Base-by-base conservation (phyloP, 2,113 vertebrate genomes). In the Dipodomys ordii region DNA sequence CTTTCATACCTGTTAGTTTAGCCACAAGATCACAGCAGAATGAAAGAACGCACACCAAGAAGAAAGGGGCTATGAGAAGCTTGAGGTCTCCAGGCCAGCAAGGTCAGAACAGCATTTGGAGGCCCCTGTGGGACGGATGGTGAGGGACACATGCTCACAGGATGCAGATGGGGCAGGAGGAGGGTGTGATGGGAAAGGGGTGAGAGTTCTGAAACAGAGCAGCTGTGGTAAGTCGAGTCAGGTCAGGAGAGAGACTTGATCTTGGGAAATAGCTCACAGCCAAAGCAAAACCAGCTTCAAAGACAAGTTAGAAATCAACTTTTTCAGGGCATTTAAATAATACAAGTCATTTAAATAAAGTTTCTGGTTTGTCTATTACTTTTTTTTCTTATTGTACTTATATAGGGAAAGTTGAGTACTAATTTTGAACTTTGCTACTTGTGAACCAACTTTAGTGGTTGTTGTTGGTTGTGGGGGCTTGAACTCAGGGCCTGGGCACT, bases 361-460 rank as follows among this genome's bases (percentile, higher is more conserved):
- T 74, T 27, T 90, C 96, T 39, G 11, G 39, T 83, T 78, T 67
- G 9, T 5, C 8, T 87, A n/a, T 11, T 44, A 71, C 68, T 69
- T 46, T 64, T 73, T 46, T 73, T 95, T 84, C 49, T 83, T 88
- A 91, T 30, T 46, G 2, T n/a, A 19, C 62, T 9, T 35, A 16
- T 67, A 65, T 15, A 27, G 10, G 7, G 13, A 16, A 32, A 23
- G 16, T n/a, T 62, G 20, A 65, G 78, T 74, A 22, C 64, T 88
- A 39, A 44, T 80, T 89, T 80, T 83, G 60, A 80, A 71, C 57
- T 86, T 94, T 80, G 8, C 27, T 83, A 76, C 65, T 8, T 74
- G 49, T 53, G 18, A 22, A 19, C 1, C 68, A 77, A 69, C 27
- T 68, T 86, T 53, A 11, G 12, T 49, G 8, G 49, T 49, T 49